Evolutionary conservation across 2,888 invertebrate genomes (phyloP).

Genomic region (Alloplasta piceator): DNA sequence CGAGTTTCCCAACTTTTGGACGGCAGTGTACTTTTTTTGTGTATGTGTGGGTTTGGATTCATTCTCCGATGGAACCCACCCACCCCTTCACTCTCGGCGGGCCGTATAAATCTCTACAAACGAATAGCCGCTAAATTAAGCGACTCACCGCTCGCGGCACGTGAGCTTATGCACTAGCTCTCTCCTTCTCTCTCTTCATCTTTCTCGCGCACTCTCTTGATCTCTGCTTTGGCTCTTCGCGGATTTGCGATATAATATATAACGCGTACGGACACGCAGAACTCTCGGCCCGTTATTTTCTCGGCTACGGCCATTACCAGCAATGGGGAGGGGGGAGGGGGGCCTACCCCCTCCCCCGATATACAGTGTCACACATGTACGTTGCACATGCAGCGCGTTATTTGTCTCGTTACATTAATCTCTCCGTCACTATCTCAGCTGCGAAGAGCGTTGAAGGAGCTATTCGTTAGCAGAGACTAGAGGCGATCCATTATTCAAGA

Average conservation of each 20-base stretch:
- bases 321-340: no score
- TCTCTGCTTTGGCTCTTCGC: conserved; percentile 21
- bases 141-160: conserved; percentile 61
- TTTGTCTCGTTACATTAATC: conserved; percentile 66
- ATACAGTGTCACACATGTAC: conserved; percentile 21
- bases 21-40: conserved; percentile 37
- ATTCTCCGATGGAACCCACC: conserved; percentile 38
- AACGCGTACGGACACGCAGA: conserved; percentile 33
- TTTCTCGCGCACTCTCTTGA: conserved; percentile 21
- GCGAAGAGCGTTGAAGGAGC: conserved; percentile 56
- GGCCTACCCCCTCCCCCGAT: conserved; percentile 3
- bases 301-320: conserved; percentile 50
- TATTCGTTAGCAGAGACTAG: conserved; percentile 50
- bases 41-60: conserved; percentile 8
- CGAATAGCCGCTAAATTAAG: conserved; percentile 68
- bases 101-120: conserved; percentile 65
- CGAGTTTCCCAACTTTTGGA: no score
- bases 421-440: conserved; percentile 30
- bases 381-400: conserved; percentile 46
- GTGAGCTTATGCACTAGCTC: conserved; percentile 61
- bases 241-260: conserved; percentile 51
- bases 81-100: conserved; percentile 45
- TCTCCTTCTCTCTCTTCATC: conserved; percentile 22
- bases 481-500: conserved; percentile 54
- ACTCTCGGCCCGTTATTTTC: conserved; percentile 59